These are phyloP conservation scores for Hippopotamyrus pictus DNA, from an alignment of 2,797 vertebrate species.

Conservation along the genomic window DNA sequence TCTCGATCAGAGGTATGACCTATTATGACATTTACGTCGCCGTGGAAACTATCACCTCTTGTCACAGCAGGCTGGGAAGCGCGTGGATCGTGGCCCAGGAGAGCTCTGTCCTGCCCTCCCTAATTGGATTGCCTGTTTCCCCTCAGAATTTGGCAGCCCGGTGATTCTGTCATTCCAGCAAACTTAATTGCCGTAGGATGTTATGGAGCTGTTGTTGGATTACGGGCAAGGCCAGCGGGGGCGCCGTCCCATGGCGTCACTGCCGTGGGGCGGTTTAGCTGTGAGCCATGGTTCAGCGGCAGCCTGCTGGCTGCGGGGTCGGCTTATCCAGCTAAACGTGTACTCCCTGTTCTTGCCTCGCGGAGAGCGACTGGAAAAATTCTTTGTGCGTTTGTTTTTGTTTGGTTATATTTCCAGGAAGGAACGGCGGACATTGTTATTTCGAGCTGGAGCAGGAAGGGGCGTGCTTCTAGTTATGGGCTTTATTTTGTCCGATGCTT, in stretches of 20 bases:
- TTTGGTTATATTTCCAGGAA: conserved; percentile 7
- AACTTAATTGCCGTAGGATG: background rate
- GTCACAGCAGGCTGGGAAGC: background rate
- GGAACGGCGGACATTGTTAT: background rate
- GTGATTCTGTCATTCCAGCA: background rate
- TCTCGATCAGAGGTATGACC: background rate
- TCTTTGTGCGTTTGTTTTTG: background rate
- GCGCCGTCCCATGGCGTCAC: background rate
- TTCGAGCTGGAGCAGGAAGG: background rate
- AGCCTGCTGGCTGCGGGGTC: background rate
- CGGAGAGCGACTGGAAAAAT: background rate
- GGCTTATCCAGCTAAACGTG: background rate
- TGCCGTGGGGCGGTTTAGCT: background rate
- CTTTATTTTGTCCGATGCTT: background rate
- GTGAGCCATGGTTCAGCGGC: background rate
- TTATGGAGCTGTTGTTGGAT: background rate
- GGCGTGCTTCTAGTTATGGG: background rate
- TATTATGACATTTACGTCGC: background rate
- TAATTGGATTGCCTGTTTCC: background rate
- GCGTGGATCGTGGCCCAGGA: background rate
- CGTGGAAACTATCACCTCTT: background rate
- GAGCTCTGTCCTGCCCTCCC: background rate
- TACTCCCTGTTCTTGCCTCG: background rate
- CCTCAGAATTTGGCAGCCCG: background rate
- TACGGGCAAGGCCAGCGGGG: background rate